A percentile compares a stretch with the other conserved stretches of the same genome.
phyloP scores from a whole-genome alignment of 2,113 vertebrate species.

The Aix galericulata region DNA sequence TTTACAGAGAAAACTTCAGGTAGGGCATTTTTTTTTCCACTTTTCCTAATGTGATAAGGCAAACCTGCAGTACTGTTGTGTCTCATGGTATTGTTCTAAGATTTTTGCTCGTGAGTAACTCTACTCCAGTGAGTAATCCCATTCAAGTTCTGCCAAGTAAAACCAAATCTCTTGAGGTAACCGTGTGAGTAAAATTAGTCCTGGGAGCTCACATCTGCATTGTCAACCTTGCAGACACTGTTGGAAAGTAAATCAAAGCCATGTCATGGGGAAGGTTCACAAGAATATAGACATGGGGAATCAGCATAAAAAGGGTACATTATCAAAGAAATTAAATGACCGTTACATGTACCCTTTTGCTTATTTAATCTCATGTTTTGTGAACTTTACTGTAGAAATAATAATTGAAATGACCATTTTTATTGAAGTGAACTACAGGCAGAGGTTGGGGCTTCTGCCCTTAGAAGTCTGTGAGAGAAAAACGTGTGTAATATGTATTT shows the following conservation, averaged over 20 bases:
- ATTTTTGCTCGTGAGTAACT: not conserved
- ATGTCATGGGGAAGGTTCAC: not conserved
- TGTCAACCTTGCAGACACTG: not conserved
- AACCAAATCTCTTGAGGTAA: not conserved
- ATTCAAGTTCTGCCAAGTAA: not conserved
- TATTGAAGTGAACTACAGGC: not conserved
- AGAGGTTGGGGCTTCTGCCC: not conserved
- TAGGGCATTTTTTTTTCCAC: slow-evolving; percentile 63
- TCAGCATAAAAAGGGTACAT: not conserved
- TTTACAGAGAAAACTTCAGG: slow-evolving; percentile 95
- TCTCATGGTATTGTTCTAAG: not conserved
- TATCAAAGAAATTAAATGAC: not conserved
- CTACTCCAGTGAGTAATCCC: not conserved
- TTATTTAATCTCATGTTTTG: not conserved
- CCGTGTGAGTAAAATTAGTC: not conserved
- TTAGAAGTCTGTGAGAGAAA: not conserved
- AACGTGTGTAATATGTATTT: not conserved
- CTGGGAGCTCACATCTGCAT: not conserved
- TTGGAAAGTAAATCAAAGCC: not conserved
- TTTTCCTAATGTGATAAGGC: not conserved
- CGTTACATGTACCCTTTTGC: not conserved
- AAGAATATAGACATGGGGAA: not conserved
- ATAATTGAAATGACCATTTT: not conserved
- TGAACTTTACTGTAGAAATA: not conserved
- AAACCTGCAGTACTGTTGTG: not conserved